phyloP scores from a whole-genome alignment of 2,113 vertebrate species.

The Tenrec ecaudatus region DNA sequence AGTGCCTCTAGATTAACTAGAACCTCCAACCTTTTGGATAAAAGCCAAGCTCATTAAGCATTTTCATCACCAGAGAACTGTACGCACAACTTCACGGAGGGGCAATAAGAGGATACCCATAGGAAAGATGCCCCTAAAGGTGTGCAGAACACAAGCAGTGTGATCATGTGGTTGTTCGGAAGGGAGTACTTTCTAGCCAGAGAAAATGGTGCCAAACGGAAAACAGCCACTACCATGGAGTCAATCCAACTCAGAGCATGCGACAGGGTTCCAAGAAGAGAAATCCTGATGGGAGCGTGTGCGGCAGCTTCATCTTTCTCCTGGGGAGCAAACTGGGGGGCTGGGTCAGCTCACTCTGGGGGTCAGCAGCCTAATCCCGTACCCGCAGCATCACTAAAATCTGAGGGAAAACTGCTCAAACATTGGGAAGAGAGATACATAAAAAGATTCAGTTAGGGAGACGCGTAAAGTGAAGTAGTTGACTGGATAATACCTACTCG shows the following conservation, averaged over 20 bases:
- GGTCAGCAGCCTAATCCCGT: too few relatives aligned
- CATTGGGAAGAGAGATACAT: not conserved
- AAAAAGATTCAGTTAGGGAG: not conserved
- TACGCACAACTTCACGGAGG: not conserved
- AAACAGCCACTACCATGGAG: too few relatives aligned
- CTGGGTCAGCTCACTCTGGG: too few relatives aligned
- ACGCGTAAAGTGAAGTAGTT: not conserved
- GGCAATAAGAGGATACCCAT: fast-evolving
- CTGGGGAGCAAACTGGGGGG: too few relatives aligned
- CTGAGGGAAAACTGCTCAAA: not conserved
- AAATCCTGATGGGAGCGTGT: too few relatives aligned
- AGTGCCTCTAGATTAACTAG: not conserved
- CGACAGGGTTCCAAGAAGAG: too few relatives aligned
- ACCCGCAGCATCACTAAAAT: not conserved
- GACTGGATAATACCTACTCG: not conserved
- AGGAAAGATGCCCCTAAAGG: not conserved
- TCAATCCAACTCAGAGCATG: too few relatives aligned
- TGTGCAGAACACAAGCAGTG: not conserved
- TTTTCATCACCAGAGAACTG: not conserved
- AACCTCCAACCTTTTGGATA: not conserved
- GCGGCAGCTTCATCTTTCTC: too few relatives aligned
- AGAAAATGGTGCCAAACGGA: not conserved
- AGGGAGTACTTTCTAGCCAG: not conserved
- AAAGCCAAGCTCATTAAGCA: not conserved
- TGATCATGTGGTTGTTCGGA: not conserved